phyloP scores from a whole-genome alignment of 2,113 vertebrate genomes.

The Cardinalis cardinalis region DNA sequence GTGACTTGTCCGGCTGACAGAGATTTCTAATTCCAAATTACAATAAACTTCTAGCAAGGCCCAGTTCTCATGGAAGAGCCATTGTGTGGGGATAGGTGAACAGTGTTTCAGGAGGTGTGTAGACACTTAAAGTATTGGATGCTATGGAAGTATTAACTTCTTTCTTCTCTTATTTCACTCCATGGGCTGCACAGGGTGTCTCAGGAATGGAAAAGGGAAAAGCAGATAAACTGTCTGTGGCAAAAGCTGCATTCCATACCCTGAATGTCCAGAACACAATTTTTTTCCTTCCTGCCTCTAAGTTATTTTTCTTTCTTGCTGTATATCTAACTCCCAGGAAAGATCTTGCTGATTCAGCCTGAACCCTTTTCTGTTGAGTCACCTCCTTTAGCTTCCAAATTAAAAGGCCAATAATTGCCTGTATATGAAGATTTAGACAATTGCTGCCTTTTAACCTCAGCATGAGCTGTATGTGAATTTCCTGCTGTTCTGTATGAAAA shows the following conservation, averaged over 20 bases:
- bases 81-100: not conserved
- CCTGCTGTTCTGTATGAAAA: not conserved
- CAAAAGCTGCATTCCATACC: not conserved
- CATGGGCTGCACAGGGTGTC: not conserved
- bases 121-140: not conserved
- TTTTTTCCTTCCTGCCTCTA: not conserved
- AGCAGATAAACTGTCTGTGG: not conserved
- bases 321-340: not conserved
- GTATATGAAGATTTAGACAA: slow-evolving; percentile 10
- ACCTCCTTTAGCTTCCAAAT: slow-evolving; percentile 18
- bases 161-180: not conserved
- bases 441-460: not conserved
- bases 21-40: not conserved
- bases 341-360: slow-evolving; percentile 25
- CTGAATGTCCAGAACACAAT: not conserved
- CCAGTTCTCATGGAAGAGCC: not conserved
- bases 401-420: slow-evolving; percentile 9
- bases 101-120: not conserved
- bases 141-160: not conserved
- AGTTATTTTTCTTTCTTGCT: slow-evolving; percentile 27
- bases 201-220: not conserved
- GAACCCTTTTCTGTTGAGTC: slow-evolving; percentile 42
- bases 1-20: not conserved
- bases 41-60: not conserved
- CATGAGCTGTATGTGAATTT: not conserved